Evolutionary conservation across 1,140 invertebrate species (phyloP).

Genomic region (Daktulosphaira vitifoliae): DNA sequence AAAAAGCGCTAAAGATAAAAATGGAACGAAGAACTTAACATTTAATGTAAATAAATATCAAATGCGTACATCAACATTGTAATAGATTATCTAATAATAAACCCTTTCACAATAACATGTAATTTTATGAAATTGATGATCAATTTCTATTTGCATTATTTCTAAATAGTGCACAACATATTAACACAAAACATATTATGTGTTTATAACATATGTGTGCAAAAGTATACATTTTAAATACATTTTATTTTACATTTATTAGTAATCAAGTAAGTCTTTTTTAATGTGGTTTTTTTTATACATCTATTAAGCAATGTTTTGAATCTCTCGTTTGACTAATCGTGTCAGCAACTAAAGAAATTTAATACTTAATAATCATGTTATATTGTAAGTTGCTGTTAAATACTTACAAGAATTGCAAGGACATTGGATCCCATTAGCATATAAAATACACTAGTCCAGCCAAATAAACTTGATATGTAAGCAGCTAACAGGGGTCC

Average conservation of each 20-base stretch:
- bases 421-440: constrained; percentile 72
- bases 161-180: too few relatives aligned
- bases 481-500: constrained; percentile 84
- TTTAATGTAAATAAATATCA: constrained; percentile 29
- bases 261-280: constrained; percentile 23
- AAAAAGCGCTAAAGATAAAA: constrained; percentile 12
- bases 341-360: constrained; percentile 20
- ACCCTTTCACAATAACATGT: too few relatives aligned
- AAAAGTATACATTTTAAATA: too few relatives aligned
- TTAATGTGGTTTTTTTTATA: background rate
- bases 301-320: background rate
- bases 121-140: too few relatives aligned
- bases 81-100: too few relatives aligned
- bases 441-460: constrained; percentile 88
- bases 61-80: background rate
- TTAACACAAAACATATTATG: too few relatives aligned
- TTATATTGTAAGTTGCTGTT: background rate
- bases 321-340: constrained; percentile 16
- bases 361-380: background rate
- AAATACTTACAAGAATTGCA: constrained; percentile 57
- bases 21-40: constrained; percentile 27
- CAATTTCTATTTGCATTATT: too few relatives aligned
- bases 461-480: constrained; percentile 57
- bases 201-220: too few relatives aligned
- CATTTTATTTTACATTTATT: too few relatives aligned